Evolutionary conservation across 1,140 invertebrate genomes (phyloP).

Genomic region (Cotesia vestalis): DNA sequence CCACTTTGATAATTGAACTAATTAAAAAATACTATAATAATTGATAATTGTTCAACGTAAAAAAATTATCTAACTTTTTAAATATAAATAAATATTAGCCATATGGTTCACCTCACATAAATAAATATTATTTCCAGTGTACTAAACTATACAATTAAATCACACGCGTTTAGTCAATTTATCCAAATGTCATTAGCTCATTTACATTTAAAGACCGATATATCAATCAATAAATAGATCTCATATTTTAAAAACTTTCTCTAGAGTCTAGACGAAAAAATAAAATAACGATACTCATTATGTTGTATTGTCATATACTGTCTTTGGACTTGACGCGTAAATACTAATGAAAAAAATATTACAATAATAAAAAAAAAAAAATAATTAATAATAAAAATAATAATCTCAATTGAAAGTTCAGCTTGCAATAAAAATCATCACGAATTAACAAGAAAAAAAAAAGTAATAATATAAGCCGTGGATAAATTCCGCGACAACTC

Average conservation of each 20-base stretch:
- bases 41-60: too few species aligned
- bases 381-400: background rate
- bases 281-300: too few species aligned
- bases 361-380: background rate
- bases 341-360: background rate
- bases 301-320: background rate
- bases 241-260: background rate
- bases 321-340: slow-evolving; percentile 38
- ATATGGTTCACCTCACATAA: too few species aligned
- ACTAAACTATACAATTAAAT: slow-evolving; percentile 34
- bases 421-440: slow-evolving; percentile 3
- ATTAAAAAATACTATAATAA: too few species aligned
- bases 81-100: slow-evolving; percentile 21
- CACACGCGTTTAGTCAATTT: slow-evolving; percentile 13
- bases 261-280: slow-evolving; percentile 6
- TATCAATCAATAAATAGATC: background rate
- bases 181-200: too few species aligned
- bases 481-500: background rate
- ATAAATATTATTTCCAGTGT: slow-evolving; percentile 9
- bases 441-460: background rate
- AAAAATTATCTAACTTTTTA: background rate
- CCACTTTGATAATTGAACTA: slow-evolving; percentile 11
- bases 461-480: background rate
- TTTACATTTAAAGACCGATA: background rate
- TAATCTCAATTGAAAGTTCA: background rate